Base-by-base conservation (phyloP, 2,113 vertebrate genomes). In the Brachionichthys hirsutus region DNA sequence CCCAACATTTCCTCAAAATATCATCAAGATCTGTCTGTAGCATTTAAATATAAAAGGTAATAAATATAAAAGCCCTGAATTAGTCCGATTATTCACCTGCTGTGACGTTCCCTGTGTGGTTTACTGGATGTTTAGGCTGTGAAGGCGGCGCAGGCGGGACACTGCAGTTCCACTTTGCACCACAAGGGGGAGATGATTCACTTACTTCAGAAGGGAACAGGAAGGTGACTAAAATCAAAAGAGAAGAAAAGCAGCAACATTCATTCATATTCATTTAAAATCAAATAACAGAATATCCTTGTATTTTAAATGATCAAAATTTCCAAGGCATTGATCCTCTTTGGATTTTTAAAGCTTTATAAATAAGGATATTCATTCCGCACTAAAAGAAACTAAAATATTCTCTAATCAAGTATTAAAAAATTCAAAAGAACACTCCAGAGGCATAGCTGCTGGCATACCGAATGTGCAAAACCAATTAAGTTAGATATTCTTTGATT, bases 141-240 rank as follows among this genome's bases (percentile, higher is more conserved):
- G 55, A 18, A n/a, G 84, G 58, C 18, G 19, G 50, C 2, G 22
- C 44, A 34, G 75, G 65, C 1, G 76, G 53, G 22, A 48, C 1
- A 22, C 60, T 84, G 79, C 87, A 90, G 80, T 88, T 88, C 60
- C 51, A 50, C 30, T 66, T 80, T 5, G 13, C 4, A 4, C 61
- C 81, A 85, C 86, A 89, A 16, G 45, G 56, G 30, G 62, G 44
- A 14, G 71, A 13, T 30, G 58, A 18, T 36, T 74, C 52, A 2
- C 36, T 20, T 7, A 30, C 30, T 22, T 80, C 62, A 12, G 60
- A 3, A 0, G 87, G 87, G 44, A 90, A 89, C 59, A 89, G 60
- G 42, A 88, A 86, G 77, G 81, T 88, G 17, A 91, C 91, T 92
- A 19, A 62, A 15, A 22, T 3, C 10, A 60, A 38, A 38, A 82